Evolutionary conservation across 2,888 invertebrate species (phyloP).

Genomic region (Allacma fusca): DNA sequence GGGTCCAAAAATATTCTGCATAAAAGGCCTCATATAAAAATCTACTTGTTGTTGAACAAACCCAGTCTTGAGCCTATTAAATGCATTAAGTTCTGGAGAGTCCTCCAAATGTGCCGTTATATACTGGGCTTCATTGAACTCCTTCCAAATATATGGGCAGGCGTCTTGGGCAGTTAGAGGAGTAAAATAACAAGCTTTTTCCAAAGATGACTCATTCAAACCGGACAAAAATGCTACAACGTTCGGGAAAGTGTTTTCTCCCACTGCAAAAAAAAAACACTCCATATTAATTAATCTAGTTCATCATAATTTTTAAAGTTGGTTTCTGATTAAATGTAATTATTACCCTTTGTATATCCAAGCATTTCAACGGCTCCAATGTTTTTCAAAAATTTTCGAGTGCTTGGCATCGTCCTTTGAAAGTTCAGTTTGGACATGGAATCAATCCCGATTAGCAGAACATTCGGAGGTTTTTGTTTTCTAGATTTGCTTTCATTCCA

Average conservation of each 20-base stretch:
- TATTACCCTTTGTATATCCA: conserved; percentile 71
- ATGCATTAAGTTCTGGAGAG: conserved; percentile 76
- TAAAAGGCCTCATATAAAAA: conserved; percentile 80
- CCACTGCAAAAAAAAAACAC: conserved; percentile 62
- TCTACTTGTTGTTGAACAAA: conserved; percentile 69
- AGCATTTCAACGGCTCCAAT: conserved; percentile 76
- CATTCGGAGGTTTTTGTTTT: conserved; percentile 6
- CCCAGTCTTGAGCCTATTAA: conserved; percentile 68
- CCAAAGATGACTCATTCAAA: conserved; percentile 63
- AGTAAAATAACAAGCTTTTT: conserved; percentile 33
- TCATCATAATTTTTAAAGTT: too few species aligned
- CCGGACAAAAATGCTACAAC: conserved; percentile 83
- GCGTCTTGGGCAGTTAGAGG: conserved; percentile 70
- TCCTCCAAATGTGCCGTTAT: conserved; percentile 59
- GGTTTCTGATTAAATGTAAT: background rate
- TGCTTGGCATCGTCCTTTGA: conserved; percentile 78
- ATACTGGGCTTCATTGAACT: conserved; percentile 69
- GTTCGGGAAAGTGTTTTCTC: conserved; percentile 91
- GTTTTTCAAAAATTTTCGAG: conserved; percentile 73
- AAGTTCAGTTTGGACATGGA: conserved; percentile 84
- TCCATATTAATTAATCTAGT: background rate
- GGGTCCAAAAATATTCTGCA: conserved; percentile 65
- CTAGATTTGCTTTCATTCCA: background rate
- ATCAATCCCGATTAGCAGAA: conserved; percentile 75
- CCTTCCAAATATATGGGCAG: conserved; percentile 79